A percentile compares a stretch with the other conserved stretches of the same genome.
These are phyloP conservation scores for Helarctos malayanus DNA, from an alignment of 2,797 vertebrate genomes.

Conservation along the genomic window DNA sequence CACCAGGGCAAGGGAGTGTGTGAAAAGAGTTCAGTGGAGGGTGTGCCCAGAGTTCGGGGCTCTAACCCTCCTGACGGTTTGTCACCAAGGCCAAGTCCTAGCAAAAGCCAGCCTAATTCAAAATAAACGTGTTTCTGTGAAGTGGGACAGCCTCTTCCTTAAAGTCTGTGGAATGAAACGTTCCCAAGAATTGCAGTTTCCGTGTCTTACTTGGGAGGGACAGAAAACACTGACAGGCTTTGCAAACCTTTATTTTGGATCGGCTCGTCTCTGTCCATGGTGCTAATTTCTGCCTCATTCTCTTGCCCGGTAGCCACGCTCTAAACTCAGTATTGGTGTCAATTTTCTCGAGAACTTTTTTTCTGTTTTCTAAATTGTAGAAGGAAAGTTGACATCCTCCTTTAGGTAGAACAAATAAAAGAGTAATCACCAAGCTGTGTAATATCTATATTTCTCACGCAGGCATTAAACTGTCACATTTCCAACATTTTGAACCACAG, in stretches of 20 bases:
- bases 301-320: neutral
- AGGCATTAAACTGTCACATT: constrained; percentile 43
- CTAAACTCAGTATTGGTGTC: constrained; percentile 19
- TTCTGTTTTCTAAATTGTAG: neutral
- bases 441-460: neutral
- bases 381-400: neutral
- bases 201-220: neutral
- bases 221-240: neutral
- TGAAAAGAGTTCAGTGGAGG: neutral
- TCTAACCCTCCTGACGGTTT: neutral
- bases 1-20: neutral
- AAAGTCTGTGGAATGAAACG: constrained; percentile 18
- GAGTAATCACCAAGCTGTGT: neutral
- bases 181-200: constrained; percentile 23
- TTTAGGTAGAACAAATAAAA: constrained; percentile 68
- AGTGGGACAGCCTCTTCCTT: neutral
- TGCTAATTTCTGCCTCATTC: constrained; percentile 74
- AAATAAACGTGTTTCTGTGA: constrained; percentile 50
- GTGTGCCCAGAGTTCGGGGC: neutral
- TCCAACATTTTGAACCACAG: constrained; percentile 31
- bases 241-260: neutral
- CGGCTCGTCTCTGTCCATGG: constrained; percentile 85
- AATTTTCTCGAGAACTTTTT: constrained; percentile 18
- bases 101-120: constrained; percentile 51
- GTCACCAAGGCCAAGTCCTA: neutral